phyloP scores from a whole-genome alignment of 2,113 vertebrate species.

The Aegotheles bennettii region DNA sequence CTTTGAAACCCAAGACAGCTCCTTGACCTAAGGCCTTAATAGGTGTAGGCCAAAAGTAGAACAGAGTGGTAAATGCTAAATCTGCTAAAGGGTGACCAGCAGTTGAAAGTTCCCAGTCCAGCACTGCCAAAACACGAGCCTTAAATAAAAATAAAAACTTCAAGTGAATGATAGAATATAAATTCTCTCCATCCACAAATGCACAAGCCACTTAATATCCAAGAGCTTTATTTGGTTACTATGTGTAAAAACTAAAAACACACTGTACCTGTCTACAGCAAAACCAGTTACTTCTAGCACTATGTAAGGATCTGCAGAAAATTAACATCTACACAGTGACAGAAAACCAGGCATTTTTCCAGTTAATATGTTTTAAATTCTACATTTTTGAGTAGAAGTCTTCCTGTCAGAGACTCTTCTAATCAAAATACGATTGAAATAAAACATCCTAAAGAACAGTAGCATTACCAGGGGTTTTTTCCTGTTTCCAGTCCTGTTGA shows the following conservation, averaged over 20 bases:
- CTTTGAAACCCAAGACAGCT: background rate
- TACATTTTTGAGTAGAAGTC: background rate
- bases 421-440: background rate
- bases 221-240: background rate
- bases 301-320: background rate
- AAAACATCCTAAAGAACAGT: background rate
- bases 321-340: background rate
- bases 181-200: background rate
- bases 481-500: background rate
- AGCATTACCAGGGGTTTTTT: background rate
- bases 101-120: conserved; percentile 96
- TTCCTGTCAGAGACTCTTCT: background rate
- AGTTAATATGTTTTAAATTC: background rate
- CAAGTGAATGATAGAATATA: background rate
- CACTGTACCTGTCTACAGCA: background rate
- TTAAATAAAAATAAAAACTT: conserved; percentile 50
- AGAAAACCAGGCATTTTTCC: background rate
- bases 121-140: conserved; percentile 85
- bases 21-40: background rate
- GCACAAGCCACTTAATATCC: background rate
- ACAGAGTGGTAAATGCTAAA: conserved; percentile 78
- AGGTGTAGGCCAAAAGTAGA: conserved; percentile 76
- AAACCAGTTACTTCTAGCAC: background rate
- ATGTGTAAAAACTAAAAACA: background rate
- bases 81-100: conserved; percentile 87